Base-by-base conservation (phyloP, 2,888 invertebrate species). In the Scaptomyza parva region DNA sequence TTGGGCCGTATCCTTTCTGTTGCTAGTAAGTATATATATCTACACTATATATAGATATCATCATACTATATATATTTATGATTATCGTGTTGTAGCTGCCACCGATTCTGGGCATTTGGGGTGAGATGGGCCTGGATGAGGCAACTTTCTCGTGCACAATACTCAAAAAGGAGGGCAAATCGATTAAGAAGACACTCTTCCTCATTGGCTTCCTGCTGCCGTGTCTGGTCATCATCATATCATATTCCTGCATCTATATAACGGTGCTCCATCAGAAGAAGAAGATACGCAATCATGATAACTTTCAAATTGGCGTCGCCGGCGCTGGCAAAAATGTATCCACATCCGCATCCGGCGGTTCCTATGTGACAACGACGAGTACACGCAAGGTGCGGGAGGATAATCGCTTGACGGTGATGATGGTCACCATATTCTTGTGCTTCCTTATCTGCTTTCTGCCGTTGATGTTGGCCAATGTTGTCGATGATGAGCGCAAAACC, bases 91-190 rank as follows among this genome's bases (percentile, higher is more conserved):
- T 91, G 93, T 24, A 97, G 93, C 91, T 96, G 22, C 97, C 96
- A 4, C 96, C 97, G 0, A 92, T 97, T 20, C 91, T 96, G 9
- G 97, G 95, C 53, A 92, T 96, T 17, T 97, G 97, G 97, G 97
- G 97, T 14, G 94, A 94, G 78, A 93, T 98, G 69, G 97, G 97
- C 0, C 92, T 97, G 35, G 95, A 97, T 78, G 92, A 93, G 26
- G 93, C 94, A 18, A 96, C 97, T 2, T 97, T 97, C 90, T 97
- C 97, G 0, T 98, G 98, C 91, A 98, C 97, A 20, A 97, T 97
- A 78, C 92, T 97, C 48, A 93, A 94, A 70, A 95, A 96, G 88
- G 93, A 96, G 88, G 96, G 95, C 39, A 93, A 92, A 70, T 97
- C 97, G 1, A 97, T 97, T 3, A 97, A 97, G 92, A 97, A 96